A percentile compares a stretch with the other conserved stretches of the same genome.
These are phyloP conservation scores for Noctua fimbriata DNA, from an alignment of 2,888 invertebrate species.

Conservation along the genomic window DNA sequence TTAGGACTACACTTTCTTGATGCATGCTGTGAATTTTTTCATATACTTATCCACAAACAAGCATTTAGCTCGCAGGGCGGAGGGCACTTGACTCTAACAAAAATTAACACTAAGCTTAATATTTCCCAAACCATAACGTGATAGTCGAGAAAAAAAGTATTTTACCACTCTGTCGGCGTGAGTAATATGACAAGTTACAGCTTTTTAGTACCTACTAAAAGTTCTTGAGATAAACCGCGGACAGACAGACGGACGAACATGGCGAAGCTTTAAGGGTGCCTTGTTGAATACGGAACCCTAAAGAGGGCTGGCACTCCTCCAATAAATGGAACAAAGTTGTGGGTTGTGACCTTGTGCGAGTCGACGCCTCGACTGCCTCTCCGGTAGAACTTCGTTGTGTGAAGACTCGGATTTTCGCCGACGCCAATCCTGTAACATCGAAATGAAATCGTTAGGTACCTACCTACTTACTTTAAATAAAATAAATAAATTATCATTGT, in stretches of 20 bases:
- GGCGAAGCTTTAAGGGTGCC: neutral
- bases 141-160: too few species aligned
- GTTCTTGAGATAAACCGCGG: neutral
- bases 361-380: slow-evolving; percentile 76
- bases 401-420: slow-evolving; percentile 69
- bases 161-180: too few species aligned
- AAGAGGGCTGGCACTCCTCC: neutral
- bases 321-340: neutral
- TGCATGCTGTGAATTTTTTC: too few species aligned
- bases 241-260: neutral
- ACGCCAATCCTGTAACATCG: slow-evolving; percentile 66
- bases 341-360: slow-evolving; percentile 85
- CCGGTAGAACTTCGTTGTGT: slow-evolving; percentile 76
- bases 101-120: too few species aligned
- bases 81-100: too few species aligned
- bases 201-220: too few species aligned
- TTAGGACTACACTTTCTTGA: too few species aligned
- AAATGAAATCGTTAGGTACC: neutral
- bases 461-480: neutral
- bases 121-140: too few species aligned
- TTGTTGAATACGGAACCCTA: neutral
- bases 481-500: neutral
- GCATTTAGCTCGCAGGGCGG: too few species aligned
- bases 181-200: neutral
- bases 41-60: too few species aligned